phyloP scores from a whole-genome alignment of 2,113 vertebrate species.

The Oceanodroma tethys region DNA sequence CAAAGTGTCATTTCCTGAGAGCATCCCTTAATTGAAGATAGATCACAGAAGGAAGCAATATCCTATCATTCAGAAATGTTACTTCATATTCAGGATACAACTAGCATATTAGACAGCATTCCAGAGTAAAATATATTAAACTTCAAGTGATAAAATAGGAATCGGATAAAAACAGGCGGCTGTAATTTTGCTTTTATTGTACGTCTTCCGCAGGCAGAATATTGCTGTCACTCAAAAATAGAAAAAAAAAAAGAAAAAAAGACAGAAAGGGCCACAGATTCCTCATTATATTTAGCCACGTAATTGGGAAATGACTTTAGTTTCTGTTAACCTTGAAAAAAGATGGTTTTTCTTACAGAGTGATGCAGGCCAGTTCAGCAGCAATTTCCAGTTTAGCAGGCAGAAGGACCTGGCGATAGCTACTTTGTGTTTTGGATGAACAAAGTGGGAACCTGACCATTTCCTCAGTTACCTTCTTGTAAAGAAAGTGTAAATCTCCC shows the following conservation, averaged over 20 bases:
- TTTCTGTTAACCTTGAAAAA: constrained; percentile 19
- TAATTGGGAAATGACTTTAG: constrained; percentile 41
- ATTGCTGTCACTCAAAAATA: constrained; percentile 58
- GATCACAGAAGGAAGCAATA: constrained; percentile 59
- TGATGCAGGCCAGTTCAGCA: background rate
- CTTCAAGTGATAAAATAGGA: constrained; percentile 64
- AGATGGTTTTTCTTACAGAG: background rate
- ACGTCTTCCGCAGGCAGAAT: constrained; percentile 41
- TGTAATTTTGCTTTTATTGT: constrained; percentile 71
- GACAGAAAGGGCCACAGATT: background rate
- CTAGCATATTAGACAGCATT: constrained; percentile 64
- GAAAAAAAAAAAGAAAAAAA: background rate
- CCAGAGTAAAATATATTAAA: constrained; percentile 70
- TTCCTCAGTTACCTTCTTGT: background rate
- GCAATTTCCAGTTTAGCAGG: background rate
- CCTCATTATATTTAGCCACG: constrained; percentile 37
- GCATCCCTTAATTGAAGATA: constrained; percentile 61
- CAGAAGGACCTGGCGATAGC: background rate
- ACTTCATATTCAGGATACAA: constrained; percentile 67
- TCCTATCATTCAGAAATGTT: constrained; percentile 57
- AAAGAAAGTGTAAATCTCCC: background rate
- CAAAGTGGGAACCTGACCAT: background rate
- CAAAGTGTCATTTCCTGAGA: constrained; percentile 61
- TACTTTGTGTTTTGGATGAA: background rate
- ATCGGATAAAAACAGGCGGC: constrained; percentile 68